These are phyloP conservation scores for Aphidius gifuensis DNA, from an alignment of 1,140 invertebrate species.

Conservation along the genomic window DNA sequence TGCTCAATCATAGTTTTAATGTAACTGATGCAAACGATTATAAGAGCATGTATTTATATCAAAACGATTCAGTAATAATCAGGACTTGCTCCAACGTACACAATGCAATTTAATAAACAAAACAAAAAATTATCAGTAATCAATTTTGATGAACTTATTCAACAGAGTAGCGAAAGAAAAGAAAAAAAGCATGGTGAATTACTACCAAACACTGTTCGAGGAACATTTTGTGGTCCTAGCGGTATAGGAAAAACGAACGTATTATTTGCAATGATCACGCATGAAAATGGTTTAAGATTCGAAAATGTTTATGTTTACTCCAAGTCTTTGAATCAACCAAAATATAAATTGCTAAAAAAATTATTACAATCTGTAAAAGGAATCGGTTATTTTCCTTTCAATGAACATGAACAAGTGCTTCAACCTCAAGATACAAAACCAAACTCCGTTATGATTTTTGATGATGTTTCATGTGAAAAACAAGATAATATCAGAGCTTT, in stretches of 20 bases:
- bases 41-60: too few relatives aligned
- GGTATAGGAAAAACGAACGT: constrained; percentile 11
- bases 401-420: constrained; percentile 13
- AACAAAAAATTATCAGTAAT: not conserved
- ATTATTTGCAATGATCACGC: constrained; percentile 8
- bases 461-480: constrained; percentile 16
- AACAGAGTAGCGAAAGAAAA: not conserved
- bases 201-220: not conserved
- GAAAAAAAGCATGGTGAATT: not conserved
- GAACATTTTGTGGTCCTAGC: not conserved
- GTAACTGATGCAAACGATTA: too few relatives aligned
- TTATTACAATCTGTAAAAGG: constrained; percentile 4
- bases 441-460: constrained; percentile 19
- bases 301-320: constrained; percentile 19
- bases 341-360: constrained; percentile 10
- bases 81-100: too few relatives aligned
- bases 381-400: constrained; percentile 14
- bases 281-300: constrained; percentile 15
- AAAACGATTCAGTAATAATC: too few relatives aligned
- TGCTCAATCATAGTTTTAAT: too few relatives aligned
- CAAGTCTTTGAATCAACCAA: constrained; percentile 12
- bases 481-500: constrained; percentile 10
- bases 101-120: not conserved
- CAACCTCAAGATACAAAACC: constrained; percentile 8
- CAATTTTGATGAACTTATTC: not conserved